Evolutionary conservation across 2,797 vertebrate species (phyloP).

Genomic region (Picus viridis): DNA sequence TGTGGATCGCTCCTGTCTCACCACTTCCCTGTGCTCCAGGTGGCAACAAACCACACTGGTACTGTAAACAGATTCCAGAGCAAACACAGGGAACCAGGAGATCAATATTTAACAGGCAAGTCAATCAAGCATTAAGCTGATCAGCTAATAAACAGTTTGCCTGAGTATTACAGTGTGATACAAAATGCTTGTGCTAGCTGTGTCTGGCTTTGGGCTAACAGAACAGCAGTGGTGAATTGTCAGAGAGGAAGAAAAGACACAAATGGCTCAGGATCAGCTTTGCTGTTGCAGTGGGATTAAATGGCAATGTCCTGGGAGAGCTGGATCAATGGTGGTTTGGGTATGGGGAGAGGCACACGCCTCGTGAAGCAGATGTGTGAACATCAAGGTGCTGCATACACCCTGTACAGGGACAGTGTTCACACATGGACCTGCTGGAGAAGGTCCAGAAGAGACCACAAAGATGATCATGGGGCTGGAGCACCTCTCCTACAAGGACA

Average conservation of each 20-base stretch:
- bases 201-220: not conserved
- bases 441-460: too few species aligned
- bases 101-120: not conserved
- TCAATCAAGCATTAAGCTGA: not conserved
- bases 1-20: not conserved
- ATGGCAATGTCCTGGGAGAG: not conserved
- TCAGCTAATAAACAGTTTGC: not conserved
- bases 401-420: not conserved
- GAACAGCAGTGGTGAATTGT: not conserved
- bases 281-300: not conserved
- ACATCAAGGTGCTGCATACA: accelerated
- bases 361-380: accelerated
- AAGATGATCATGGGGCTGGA: too few species aligned
- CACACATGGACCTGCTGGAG: not conserved
- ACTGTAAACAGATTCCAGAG: not conserved
- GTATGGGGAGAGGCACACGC: accelerated
- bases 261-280: not conserved
- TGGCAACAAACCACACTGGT: not conserved
- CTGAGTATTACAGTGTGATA: not conserved
- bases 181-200: not conserved
- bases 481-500: too few species aligned
- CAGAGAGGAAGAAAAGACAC: accelerated
- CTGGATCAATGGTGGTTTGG: not conserved
- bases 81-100: constrained; percentile 5
- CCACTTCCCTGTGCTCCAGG: constrained; percentile 32